phyloP scores from a whole-genome alignment of 1,140 invertebrate genomes.

The Drosophila sp. region DNA sequence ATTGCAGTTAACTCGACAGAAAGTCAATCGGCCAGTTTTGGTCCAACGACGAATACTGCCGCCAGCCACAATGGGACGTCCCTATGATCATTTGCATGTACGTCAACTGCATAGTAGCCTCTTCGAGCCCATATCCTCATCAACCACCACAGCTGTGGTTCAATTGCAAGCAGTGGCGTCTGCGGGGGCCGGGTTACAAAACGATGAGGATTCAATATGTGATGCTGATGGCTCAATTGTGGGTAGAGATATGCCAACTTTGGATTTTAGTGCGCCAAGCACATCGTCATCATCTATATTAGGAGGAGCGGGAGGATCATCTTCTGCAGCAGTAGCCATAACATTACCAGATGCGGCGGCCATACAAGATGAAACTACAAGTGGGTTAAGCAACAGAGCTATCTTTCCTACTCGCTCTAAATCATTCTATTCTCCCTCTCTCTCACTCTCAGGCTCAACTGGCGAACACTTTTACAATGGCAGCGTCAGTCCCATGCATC shows the following conservation, averaged over 20 bases:
- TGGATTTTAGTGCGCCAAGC: slow-evolving; percentile 34
- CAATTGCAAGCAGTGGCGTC: slow-evolving; percentile 1
- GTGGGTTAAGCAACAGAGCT: slow-evolving; percentile 36
- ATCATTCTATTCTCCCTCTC: not conserved
- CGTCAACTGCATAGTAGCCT: slow-evolving; percentile 61
- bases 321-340: slow-evolving; percentile 1
- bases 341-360: slow-evolving; percentile 43
- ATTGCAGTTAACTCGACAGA: slow-evolving; percentile 65
- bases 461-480: slow-evolving; percentile 73
- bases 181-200: not conserved
- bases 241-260: slow-evolving; percentile 49
- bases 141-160: not conserved
- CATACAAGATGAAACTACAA: slow-evolving; percentile 67
- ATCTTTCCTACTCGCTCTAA: not conserved
- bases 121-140: slow-evolving; percentile 61
- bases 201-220: not conserved
- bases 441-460: slow-evolving; percentile 12
- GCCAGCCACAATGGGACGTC: slow-evolving; percentile 38
- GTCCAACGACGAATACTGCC: slow-evolving; percentile 74
- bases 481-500: slow-evolving; percentile 89
- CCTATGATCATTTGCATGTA: slow-evolving; percentile 59
- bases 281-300: not conserved
- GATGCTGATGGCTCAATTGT: not conserved
- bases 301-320: not conserved
- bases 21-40: slow-evolving; percentile 68